These are phyloP conservation scores for Lycocerus yunnanus DNA, from an alignment of 2,888 invertebrate genomes.

Conservation along the genomic window DNA sequence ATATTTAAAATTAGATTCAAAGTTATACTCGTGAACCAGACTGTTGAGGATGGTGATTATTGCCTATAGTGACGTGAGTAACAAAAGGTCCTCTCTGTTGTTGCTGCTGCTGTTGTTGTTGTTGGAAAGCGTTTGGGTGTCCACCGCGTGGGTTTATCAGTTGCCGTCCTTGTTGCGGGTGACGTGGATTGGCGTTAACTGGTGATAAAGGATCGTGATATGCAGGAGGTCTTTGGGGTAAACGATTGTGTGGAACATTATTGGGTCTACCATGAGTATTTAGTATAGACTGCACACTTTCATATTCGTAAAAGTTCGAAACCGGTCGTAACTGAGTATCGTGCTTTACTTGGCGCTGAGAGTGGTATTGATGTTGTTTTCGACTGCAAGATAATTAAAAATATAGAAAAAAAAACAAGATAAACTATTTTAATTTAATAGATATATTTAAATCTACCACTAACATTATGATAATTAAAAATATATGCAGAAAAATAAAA, in stretches of 20 bases:
- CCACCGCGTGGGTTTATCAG: slow-evolving; percentile 12
- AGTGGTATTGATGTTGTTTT: slow-evolving; percentile 70
- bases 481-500: no score
- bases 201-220: slow-evolving; percentile 40
- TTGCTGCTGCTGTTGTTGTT: slow-evolving; percentile 39
- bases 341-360: slow-evolving; percentile 58
- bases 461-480: no score
- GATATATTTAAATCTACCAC: no score
- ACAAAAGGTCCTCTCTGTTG: slow-evolving; percentile 62
- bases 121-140: slow-evolving; percentile 44
- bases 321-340: slow-evolving; percentile 66
- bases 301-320: slow-evolving; percentile 86
- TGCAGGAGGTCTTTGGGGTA: slow-evolving; percentile 31
- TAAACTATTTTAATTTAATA: no score
- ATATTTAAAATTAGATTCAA: not conserved
- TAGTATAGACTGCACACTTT: slow-evolving; percentile 71
- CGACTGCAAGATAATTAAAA: slow-evolving; percentile 57
- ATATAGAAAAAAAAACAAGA: not conserved
- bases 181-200: slow-evolving; percentile 45
- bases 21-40: slow-evolving; percentile 53
- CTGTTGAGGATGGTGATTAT: slow-evolving; percentile 52
- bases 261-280: slow-evolving; percentile 42
- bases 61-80: slow-evolving; percentile 66
- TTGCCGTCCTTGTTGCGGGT: slow-evolving; percentile 33
- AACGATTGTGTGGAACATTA: slow-evolving; percentile 51